These are phyloP conservation scores for Candidula unifasciata DNA, from an alignment of 2,888 invertebrate species.

Conservation along the genomic window DNA sequence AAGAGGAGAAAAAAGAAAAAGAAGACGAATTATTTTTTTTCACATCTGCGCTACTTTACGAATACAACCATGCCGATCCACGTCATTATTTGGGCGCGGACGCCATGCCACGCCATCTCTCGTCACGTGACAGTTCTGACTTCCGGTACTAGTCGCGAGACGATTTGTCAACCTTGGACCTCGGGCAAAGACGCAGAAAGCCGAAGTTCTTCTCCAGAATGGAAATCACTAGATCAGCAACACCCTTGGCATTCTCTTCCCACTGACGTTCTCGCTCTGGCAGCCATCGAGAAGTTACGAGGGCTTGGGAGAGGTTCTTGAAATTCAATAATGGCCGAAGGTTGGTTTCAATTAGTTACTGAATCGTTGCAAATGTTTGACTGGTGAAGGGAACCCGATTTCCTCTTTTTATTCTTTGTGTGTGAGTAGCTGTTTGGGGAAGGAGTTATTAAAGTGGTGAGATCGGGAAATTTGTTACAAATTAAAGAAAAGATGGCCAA, in stretches of 20 bases:
- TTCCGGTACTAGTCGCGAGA: neutral
- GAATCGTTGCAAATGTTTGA: neutral
- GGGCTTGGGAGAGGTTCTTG: conserved; percentile 18
- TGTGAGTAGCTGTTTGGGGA: neutral
- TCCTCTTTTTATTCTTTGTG: neutral
- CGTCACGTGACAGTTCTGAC: conserved; percentile 22
- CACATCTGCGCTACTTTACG: no score
- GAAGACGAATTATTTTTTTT: no score
- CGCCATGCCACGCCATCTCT: neutral
- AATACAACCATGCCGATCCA: no score
- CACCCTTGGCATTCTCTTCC: neutral
- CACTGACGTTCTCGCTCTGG: neutral
- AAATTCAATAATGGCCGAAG: conserved; percentile 26
- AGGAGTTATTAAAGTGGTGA: neutral
- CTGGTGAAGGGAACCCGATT: neutral
- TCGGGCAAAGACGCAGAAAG: conserved; percentile 7
- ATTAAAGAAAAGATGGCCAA: no score
- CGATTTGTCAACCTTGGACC: conserved; percentile 26
- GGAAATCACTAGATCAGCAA: neutral
- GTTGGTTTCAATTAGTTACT: conserved; percentile 17
- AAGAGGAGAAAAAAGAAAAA: no score
- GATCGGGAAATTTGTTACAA: no score
- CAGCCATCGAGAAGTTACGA: conserved; percentile 4
- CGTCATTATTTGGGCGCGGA: no score
- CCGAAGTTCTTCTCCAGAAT: neutral